A percentile compares a stretch with the other conserved stretches of the same genome.
Evolutionary conservation across 2,113 vertebrate species (phyloP).

Genomic region (Rhinoderma darwinii): DNA sequence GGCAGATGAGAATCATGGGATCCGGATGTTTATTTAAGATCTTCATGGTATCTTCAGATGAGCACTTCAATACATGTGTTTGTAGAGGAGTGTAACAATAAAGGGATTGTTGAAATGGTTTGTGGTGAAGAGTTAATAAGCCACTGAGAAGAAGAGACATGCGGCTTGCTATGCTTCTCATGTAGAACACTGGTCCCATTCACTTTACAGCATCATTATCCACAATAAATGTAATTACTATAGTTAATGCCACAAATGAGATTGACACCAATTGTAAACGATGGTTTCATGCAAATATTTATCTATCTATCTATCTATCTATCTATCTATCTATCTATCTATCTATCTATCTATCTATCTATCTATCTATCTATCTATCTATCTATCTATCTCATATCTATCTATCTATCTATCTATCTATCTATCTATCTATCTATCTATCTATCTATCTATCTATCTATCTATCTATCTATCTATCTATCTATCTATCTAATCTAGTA

Average conservation of each 20-base stretch:
- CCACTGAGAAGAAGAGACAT: slow-evolving; percentile 5
- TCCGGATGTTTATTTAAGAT: slow-evolving; percentile 53
- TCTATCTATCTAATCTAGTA: too few relatives aligned
- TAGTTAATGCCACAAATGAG: not conserved
- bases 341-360: slow-evolving; percentile 22
- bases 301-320: not conserved
- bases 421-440: too few relatives aligned
- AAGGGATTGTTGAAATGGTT: slow-evolving; percentile 31
- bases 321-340: slow-evolving; percentile 12
- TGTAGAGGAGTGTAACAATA: slow-evolving; percentile 40
- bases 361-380: slow-evolving; percentile 2
- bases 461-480: too few relatives aligned
- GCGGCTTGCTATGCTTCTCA: not conserved
- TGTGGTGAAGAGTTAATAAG: slow-evolving; percentile 28
- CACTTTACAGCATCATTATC: slow-evolving; percentile 4
- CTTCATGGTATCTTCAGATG: slow-evolving; percentile 50
- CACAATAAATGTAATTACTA: not conserved
- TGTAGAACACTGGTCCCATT: slow-evolving; percentile 17
- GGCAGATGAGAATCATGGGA: slow-evolving; percentile 55
- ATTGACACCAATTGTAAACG: slow-evolving; percentile 16
- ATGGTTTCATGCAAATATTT: not conserved
- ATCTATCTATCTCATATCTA: slow-evolving; percentile 17
- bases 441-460: too few relatives aligned
- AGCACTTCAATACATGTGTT: slow-evolving; percentile 41
- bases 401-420: too few relatives aligned